Base-by-base conservation (phyloP, 1,140 invertebrate species). In the Heliconius hermathena region DNA sequence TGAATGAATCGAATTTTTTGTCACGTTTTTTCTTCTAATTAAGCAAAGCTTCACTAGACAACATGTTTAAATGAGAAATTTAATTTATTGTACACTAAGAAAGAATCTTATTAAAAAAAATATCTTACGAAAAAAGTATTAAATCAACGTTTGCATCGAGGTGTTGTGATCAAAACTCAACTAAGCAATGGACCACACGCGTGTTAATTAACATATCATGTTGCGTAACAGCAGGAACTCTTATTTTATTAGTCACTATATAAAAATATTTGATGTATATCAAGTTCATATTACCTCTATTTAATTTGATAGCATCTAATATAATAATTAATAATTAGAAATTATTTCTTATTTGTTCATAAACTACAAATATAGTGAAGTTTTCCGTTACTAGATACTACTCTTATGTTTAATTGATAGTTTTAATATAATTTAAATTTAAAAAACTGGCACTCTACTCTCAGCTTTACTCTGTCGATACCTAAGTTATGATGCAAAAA, bases 151-250 rank as follows among this genome's bases (percentile, higher is more conserved):
- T 66, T 66, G 13, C 60, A 66, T 66, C 22, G 73, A 76, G 70
- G 74, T 80, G 79, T 76, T 77, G 57, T 77, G 77, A 81, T 81
- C 79, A 71, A 77, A 71, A 54, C 57, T 77, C 71, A 71, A 81
- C 77, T 77, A 74, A 77, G 76, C 66, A 73, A 70, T 29, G 52
- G 57, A 81, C 79, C 79, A 81, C 79, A 81, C 79, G 60, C 71
- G 79, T 73, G 22, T 73, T 73, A 57, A 66, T 76, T 73, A 41
- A 77, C 41, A 20, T 38, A 49, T 77, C 74, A 26, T 36, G 38
- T 73, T 76, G 79, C 74, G 74, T 77, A 80, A 78, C 71, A 73
- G 60, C 60, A 66, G 60, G 26, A 66, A 77, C 75, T 77, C 72
- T 77, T 73, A 81, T 77, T 77, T 81, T 81, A 81, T 81, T 81